Base-by-base conservation (phyloP, 2,888 invertebrate genomes). In the Parnassius mnemosyne region DNA sequence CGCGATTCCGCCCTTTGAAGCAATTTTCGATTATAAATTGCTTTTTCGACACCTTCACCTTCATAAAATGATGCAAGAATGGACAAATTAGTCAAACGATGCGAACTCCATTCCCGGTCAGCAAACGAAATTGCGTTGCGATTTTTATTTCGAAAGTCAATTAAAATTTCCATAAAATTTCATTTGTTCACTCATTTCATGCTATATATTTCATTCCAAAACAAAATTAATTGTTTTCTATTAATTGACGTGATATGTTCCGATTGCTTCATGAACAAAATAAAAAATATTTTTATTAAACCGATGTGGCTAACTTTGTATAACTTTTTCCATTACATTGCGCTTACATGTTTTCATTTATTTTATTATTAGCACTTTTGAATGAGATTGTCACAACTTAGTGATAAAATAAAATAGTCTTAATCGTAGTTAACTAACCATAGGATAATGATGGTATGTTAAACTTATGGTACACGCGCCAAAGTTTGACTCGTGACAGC, bases 1-100 rank as follows among this genome's bases (percentile, higher is more conserved):
- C 78, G 75, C 78, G 79, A 82, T 78, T 78, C 74, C 74, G 77
- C 78, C 77, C 87, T 88, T 88, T 87, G 86, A 85, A 80, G 79
- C 76, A 73, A 77, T 78, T 80, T 78, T 80, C 84, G 81, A 83
- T 84, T 80, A 77, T 78, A 86, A 88, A 89, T 89, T 87, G 85
- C 81, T 86, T 88, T 83, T 88, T 81, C 74, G 68, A 77, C 80
- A 82, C 84, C 71, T 71, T 69, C 68, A 68, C 72, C 72, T 73
- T 65, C 69, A 70, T 68, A 67, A 67, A 69, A 67, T 68, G 67
- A 74, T 67, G 68, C 67, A 59, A 69, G 66, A 69, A 76, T 71
- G 63, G 54, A 47, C 52, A 60, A 67, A 60, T 65, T 67, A 63
- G 57, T 61, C 67, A 61, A 66, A 61, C 60, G 64, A 60, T 57